A percentile compares a stretch with the other conserved stretches of the same genome.
These are phyloP conservation scores for Lethenteron camtschaticum DNA, from an alignment of 2,113 vertebrate species.

Conservation along the genomic window DNA sequence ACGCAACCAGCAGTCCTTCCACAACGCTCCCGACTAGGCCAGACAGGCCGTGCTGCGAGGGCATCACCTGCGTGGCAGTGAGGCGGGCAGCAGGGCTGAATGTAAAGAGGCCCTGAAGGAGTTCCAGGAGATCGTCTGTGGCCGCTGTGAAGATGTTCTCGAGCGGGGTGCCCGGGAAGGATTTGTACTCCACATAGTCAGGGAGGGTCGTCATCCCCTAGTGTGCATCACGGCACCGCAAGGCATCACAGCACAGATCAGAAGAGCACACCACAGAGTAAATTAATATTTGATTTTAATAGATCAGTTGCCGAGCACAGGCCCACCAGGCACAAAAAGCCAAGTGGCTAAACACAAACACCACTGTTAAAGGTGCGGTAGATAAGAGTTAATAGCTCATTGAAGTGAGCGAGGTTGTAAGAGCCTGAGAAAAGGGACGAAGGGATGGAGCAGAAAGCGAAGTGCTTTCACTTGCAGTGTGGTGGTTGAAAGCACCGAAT, in stretches of 20 bases:
- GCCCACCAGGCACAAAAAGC: too few species aligned
- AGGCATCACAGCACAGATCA: conserved; percentile 1
- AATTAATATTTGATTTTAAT: neutral
- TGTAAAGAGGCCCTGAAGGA: conserved; percentile 62
- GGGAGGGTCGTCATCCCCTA: conserved; percentile 73
- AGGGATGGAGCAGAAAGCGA: neutral
- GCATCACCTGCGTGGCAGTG: conserved; percentile 54
- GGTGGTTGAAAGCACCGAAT: neutral
- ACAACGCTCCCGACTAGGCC: too few species aligned
- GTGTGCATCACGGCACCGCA: neutral
- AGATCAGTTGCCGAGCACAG: neutral
- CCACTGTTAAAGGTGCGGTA: too few species aligned
- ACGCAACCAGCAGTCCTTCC: too few species aligned
- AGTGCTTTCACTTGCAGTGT: neutral
- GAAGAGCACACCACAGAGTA: neutral
- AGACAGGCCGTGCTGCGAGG: too few species aligned
- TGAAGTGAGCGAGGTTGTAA: neutral
- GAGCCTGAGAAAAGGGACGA: neutral
- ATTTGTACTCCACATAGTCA: conserved; percentile 80
- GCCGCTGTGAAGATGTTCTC: conserved; percentile 91
- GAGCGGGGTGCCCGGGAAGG: conserved; percentile 63
- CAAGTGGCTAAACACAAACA: too few species aligned
- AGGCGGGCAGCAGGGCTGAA: conserved; percentile 57
- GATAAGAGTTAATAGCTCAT: neutral
- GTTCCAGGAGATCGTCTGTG: conserved; percentile 59